A percentile compares a stretch with the other conserved stretches of the same genome.
phyloP scores from a whole-genome alignment of 2,113 vertebrate genomes.

The Elephas maximus region DNA sequence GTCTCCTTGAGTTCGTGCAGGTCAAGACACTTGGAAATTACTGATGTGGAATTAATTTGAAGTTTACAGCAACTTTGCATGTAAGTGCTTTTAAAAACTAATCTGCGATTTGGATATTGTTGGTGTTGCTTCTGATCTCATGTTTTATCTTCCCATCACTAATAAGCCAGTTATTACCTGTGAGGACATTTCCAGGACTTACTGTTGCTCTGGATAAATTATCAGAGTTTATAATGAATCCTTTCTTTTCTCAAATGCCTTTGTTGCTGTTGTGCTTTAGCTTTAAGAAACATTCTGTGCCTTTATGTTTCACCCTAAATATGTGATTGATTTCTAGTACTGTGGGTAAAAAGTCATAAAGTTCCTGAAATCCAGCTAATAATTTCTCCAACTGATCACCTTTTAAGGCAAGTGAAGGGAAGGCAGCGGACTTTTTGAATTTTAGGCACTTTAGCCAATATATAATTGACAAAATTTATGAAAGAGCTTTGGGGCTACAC shows the following conservation, averaged over 20 bases:
- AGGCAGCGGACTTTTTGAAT: neutral
- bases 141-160: slow-evolving; percentile 31
- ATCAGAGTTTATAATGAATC: neutral
- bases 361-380: slow-evolving; percentile 54
- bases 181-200: slow-evolving; percentile 17
- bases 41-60: slow-evolving; percentile 63
- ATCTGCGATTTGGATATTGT: slow-evolving; percentile 26
- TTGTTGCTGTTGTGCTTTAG: neutral
- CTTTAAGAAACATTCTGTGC: neutral
- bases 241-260: slow-evolving; percentile 31
- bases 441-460: slow-evolving; percentile 30
- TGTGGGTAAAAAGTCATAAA: slow-evolving; percentile 11
- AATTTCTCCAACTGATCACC: neutral
- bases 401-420: slow-evolving; percentile 23
- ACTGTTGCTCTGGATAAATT: slow-evolving; percentile 33
- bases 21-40: slow-evolving; percentile 61
- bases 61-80: slow-evolving; percentile 64
- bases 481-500: neutral
- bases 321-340: neutral
- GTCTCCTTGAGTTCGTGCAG: neutral
- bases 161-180: neutral
- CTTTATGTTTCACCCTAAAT: slow-evolving; percentile 32
- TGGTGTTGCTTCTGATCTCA: neutral
- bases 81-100: slow-evolving; percentile 47
- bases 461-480: slow-evolving; percentile 17